A percentile compares a stretch with the other conserved stretches of the same genome.
Conservation (phyloP, 2,888 invertebrate genomes). For the Agapostemon virescens region DNA sequence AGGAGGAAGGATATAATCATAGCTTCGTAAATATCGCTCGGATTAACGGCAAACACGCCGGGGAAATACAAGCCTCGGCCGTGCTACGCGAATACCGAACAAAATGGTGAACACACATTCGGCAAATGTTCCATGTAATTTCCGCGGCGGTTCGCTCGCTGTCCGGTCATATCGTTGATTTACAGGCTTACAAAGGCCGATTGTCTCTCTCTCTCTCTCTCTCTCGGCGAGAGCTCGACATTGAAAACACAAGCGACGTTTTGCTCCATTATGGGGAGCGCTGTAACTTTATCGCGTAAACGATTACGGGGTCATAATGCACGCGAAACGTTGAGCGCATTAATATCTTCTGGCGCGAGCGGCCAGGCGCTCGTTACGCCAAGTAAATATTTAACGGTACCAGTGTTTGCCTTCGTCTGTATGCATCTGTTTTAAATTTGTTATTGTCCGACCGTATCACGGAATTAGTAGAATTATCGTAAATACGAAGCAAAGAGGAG, state of each 20-base stretch:
- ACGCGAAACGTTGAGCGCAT: background rate
- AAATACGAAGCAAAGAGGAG: background rate
- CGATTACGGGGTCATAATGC: constrained; percentile 13
- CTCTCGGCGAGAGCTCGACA: background rate
- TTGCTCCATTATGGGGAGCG: background rate
- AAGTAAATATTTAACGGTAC: background rate
- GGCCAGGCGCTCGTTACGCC: background rate
- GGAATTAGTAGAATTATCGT: background rate
- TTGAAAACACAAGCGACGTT: constrained; percentile 8
- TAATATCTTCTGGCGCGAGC: constrained; percentile 1
- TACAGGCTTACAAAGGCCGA: constrained; percentile 38
- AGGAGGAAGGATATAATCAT: background rate
- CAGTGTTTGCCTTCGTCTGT: background rate
- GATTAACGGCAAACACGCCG: constrained; percentile 2
- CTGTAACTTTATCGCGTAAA: constrained; percentile 30
- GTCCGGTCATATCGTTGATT: constrained; percentile 34
- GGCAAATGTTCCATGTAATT: constrained; percentile 38
- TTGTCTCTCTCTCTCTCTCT: too few species aligned
- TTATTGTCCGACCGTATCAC: background rate
- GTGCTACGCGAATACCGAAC: background rate
- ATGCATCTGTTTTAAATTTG: background rate
- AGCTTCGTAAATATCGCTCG: constrained; percentile 22
- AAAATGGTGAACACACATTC: background rate
- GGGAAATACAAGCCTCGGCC: background rate
- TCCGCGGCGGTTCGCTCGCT: constrained; percentile 17